Evolutionary conservation across 2,113 vertebrate genomes (phyloP).

Genomic region (Pangasianodon hypophthalmus): DNA sequence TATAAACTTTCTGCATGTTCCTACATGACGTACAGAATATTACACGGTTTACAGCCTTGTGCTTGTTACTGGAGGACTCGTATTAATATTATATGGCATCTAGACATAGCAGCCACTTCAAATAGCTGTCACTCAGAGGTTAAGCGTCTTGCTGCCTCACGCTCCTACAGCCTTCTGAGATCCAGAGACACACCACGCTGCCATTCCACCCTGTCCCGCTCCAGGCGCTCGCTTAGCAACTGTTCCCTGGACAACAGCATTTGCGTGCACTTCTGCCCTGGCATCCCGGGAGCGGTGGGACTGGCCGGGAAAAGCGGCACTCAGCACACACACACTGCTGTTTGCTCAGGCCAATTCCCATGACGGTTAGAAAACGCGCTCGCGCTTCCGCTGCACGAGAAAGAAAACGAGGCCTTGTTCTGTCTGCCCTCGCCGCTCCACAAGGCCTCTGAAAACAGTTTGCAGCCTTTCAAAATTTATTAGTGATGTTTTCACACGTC

Average conservation of each 20-base stretch:
- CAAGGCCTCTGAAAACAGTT: conserved; percentile 73
- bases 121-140: conserved; percentile 36
- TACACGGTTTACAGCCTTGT: neutral
- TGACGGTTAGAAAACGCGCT: conserved; percentile 71
- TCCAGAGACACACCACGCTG: conserved; percentile 57
- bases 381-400: conserved; percentile 66
- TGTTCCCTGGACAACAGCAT: conserved; percentile 72
- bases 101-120: neutral
- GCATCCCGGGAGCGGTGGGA: conserved; percentile 68
- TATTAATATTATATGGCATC: conserved; percentile 19
- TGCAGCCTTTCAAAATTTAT: conserved; percentile 69
- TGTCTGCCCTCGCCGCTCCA: conserved; percentile 57
- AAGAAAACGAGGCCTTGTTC: conserved; percentile 75
- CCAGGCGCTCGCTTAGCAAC: conserved; percentile 70
- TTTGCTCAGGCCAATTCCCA: conserved; percentile 80
- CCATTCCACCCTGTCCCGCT: conserved; percentile 67
- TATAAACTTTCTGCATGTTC: conserved; percentile 14
- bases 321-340: conserved; percentile 73
- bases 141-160: conserved; percentile 3
- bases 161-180: conserved; percentile 49
- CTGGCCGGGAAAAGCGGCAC: conserved; percentile 57
- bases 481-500: conserved; percentile 69
- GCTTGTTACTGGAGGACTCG: conserved; percentile 6
- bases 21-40: conserved; percentile 1
- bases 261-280: conserved; percentile 70